Evolutionary conservation across 2,797 vertebrate species (phyloP), one percentile per base, ranked within the genome.

Genomic region (Margarornis squamiger): DNA sequence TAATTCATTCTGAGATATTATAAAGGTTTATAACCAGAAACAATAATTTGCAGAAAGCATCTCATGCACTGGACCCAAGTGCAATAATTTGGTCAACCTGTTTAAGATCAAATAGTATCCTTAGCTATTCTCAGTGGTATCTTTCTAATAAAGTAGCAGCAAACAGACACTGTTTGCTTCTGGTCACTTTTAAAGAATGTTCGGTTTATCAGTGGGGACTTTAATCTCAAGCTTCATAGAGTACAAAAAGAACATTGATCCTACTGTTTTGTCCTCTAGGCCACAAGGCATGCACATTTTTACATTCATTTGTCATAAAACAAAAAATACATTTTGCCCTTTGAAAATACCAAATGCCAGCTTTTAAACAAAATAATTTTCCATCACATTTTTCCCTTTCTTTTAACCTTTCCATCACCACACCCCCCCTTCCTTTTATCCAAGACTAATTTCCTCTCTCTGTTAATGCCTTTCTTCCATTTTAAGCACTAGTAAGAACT

Each of bases 121-220:
- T 97, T 96, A 97, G 97, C 97, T 98, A 98, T 98, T 98, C 98
- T 98, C 98, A 97, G 97, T 97, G 98, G 98, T 98, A 97, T 98
- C 97, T 98, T 98, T 97, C 97, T 98, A 98, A 98, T 98, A 98
- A 98, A 98, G 97, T 98, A 97, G 97, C 95, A 97, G 98, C 98
- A 98, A 98, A 98, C 97, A 98, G 98, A 97, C 97, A 98, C 96
- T 98, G 97, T 98, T 98, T 98, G 98, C 98, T 98, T 98, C 98
- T 97, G 98, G 98, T 98, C 98, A 98, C 97, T 98, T 98, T 98
- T 98, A 98, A 98, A 98, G 97, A 98, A 98, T 98, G 97, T 98
- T 98, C 97, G 97, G 98, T 98, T 98, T 98, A 97, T 98, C 98
- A 98, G 97, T 93, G 78, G 97, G 96, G 97, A 98, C 98, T 98